Evolutionary conservation across 2,113 vertebrate species (phyloP), one percentile per base, ranked within the genome.

Genomic region (Entomyzon cyanotis): DNA sequence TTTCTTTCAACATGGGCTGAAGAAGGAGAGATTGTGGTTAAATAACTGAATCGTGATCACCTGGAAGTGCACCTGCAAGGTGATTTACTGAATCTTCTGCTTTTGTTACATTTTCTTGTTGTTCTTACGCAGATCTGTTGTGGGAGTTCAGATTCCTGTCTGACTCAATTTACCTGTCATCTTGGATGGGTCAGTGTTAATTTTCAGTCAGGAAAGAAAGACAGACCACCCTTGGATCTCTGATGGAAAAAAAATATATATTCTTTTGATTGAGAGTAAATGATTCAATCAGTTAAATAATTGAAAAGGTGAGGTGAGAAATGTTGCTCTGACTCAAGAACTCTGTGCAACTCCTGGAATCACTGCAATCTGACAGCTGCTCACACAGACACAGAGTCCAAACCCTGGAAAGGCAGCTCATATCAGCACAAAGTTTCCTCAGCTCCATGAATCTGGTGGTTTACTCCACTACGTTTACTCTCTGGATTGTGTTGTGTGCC

Each of bases 1-100:
- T 94, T 79, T 99, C 98, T 70, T 79, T 97, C 92, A 56, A 46
- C 31, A 16, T n/a, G 33, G 68, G 77, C 97, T 97, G 92, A 89
- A 95, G 88, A 94, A 93, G 73, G 55, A 96, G 83, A 91, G 60
- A 82, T 31, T 62, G 47, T 28, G 56, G 70, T 87, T 91, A 91
- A 94, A 59, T 15, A 70, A 39, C 41, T 39, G 52, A 56, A 33
- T 39, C 22, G 12, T 7, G 22, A 46, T 17, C 47, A 21, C 47
- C 73, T 39, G 50, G 47, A 92, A 59, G 37, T 4, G 11, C 5
- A 41, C 9, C 55, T 74, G 46, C 50, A 16, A 82, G 15, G 2
- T 42, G 31, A n/a, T 59, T 56, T 47, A 42, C 24, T 88, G 46
- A 30, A 47, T 70, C 27, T 69, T 27, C 63, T 37, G 4, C 47